Base-by-base conservation (phyloP, 1,140 invertebrate species). In the Chelonus insularis region DNA sequence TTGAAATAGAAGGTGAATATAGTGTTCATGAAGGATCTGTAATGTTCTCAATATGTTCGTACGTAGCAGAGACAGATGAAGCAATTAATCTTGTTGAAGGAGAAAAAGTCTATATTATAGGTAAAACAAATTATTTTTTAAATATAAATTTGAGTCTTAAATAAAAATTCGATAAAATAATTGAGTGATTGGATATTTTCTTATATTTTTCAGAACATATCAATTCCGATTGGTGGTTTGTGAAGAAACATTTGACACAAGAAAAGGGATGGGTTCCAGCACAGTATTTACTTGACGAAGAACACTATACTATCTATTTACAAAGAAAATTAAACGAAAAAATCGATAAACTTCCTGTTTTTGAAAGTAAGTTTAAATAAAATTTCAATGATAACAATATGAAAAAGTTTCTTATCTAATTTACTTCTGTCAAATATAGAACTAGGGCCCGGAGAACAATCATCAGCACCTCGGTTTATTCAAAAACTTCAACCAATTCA, bases 211-310 rank as follows among this genome's bases (percentile, higher is more conserved):
- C 62, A 87, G 90, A 92, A 77, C 89, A 88, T 57, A 87, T 88
- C 39, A 91, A 91, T 69, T 76, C 82, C 62, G 93, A 95, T 71
- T 95, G 92, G 92, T 96, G 94, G 94, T 94, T 93, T 73, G 92
- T 96, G 0, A 88, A 87, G 65, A 97, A 96, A 79, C 87, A 91
- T 77, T 79, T 95, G 12, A 95, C 93, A 0, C 90, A 94, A 75
- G 92, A 96, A 80, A 92, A 90, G 72, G 94, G 94, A 54, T 95
- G 92, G 88, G 93, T 95, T 20, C 94, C 94, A n/a, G 89, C 92
- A 2, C 88, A 92, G 74, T 91, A 94, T 71, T 80, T 97, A 0
- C 88, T 94, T 82, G 89, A 93, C 72, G 90, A 93, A 76, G 78
- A 82, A 2, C 89, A 89, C 64, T 96, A 96, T 69, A 89, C 88